Percentiles rank a stretch among this genome's conserved stretches.
Evolutionary conservation across 2,888 invertebrate species (phyloP).

Genomic region (Acanthosepion lycidas): DNA sequence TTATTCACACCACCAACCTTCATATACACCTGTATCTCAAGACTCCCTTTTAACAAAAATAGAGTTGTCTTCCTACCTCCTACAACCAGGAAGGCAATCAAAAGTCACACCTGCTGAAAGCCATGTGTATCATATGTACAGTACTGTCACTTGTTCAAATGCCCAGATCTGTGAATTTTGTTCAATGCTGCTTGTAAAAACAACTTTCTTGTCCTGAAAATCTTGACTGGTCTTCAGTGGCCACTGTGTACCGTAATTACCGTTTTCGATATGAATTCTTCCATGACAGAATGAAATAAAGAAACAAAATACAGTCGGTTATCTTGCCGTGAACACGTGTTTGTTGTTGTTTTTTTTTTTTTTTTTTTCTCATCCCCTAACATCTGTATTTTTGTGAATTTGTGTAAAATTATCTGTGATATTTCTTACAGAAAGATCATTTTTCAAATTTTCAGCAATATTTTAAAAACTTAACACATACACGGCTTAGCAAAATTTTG

Average conservation of each 20-base stretch:
- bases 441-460: too few relatives aligned
- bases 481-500: too few relatives aligned
- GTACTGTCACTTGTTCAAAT: conserved; percentile 21
- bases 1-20: not conserved
- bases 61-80: not conserved
- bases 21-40: not conserved
- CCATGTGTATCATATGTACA: conserved; percentile 33
- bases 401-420: too few relatives aligned
- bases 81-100: not conserved
- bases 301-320: conserved; percentile 22
- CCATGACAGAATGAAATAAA: conserved; percentile 33
- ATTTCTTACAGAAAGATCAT: too few relatives aligned
- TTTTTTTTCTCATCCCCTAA: too few relatives aligned
- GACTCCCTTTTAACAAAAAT: not conserved
- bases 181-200: conserved; percentile 22
- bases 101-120: conserved; percentile 18
- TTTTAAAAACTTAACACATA: too few relatives aligned
- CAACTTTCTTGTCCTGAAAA: conserved; percentile 33
- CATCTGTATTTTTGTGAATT: not conserved
- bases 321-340: not conserved
- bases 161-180: conserved; percentile 12
- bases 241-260: conserved; percentile 33
- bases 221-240: conserved; percentile 18
- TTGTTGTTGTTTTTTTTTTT: not conserved
- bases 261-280: conserved; percentile 33